Base-by-base conservation (phyloP, 1,140 invertebrate species). In the Meloidogyne exigua region DNA sequence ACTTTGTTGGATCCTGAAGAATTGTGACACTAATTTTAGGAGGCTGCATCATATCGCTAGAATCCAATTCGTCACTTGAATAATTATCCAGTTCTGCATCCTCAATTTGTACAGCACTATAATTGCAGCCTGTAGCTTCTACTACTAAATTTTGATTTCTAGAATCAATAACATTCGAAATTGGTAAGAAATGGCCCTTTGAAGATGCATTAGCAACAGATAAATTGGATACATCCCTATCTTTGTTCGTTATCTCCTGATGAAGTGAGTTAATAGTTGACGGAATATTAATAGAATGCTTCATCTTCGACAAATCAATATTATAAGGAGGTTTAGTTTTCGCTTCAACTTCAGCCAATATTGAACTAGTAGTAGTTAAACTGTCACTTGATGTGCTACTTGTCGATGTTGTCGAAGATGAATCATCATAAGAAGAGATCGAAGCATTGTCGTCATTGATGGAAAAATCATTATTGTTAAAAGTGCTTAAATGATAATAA, bases 1-100 rank as follows among this genome's bases (percentile, higher is more conserved):
- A 57, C 7, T 65, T 42, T 42, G 23, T 18, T 2, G 71, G 71
- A 28, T 63, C 57, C 21, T 62, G 65, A 62, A 73, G 42, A 62
- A 73, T 73, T n/a, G 11, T 21, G 18, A 73, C 36, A 62, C 23
- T 73, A n/a, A 73, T 21, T 25, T 62, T 21, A 15, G 71, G 71
- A 13, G 71, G 71, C 62, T 73, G 71, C 23, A 73, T 42, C 21
- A 32, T 73, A 32, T 63, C 71, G n/a, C 3, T 65, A 36, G 36
- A 39, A 26, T 63, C 71, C 23, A 64, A 62, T 28, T 73, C 71
- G 2, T 65, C 71, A 42, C 65, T 25, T 42, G 66, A 68, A 23
- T 32, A 15, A 23, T 18, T 3, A 21, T 57, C 49, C 28, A 21
- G 1, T 3, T 26, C n/a, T 10, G 15, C 49, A 72, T 18, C 21